Conservation (phyloP, 2,888 invertebrate genomes). For the Drosophila maculinotata region DNA sequence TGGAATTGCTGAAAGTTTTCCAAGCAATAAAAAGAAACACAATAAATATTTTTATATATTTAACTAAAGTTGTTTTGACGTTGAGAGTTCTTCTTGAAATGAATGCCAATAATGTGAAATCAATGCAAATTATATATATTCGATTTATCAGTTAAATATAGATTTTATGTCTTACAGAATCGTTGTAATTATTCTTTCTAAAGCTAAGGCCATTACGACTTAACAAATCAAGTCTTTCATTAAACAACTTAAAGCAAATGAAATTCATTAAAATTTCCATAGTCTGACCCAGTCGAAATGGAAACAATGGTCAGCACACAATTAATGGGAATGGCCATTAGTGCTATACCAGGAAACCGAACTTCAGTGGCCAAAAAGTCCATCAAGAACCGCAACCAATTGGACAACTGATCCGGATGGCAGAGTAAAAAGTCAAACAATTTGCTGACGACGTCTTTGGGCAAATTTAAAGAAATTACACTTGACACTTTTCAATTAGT, state of each 20-base stretch:
- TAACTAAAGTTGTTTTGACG: too few species aligned
- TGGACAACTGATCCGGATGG: slow-evolving; percentile 46
- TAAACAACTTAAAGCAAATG: slow-evolving; percentile 12
- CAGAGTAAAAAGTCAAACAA: slow-evolving; percentile 62
- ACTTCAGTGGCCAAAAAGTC: slow-evolving; percentile 5
- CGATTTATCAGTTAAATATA: too few species aligned
- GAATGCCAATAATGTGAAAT: too few species aligned
- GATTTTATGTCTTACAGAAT: too few species aligned
- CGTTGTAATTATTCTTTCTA: too few species aligned
- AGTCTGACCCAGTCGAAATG: not conserved
- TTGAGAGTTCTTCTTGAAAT: too few species aligned
- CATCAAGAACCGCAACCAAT: slow-evolving; percentile 3
- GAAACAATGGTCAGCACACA: slow-evolving; percentile 20
- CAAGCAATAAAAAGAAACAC: too few species aligned
- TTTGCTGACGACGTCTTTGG: slow-evolving; percentile 53
- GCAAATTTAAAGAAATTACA: slow-evolving; percentile 72
- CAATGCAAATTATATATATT: too few species aligned
- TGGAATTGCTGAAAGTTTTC: slow-evolving; percentile 4
- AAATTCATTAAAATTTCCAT: slow-evolving; percentile 24
- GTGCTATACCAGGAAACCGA: slow-evolving; percentile 16
- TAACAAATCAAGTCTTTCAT: not conserved
- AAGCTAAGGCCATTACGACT: too few species aligned
- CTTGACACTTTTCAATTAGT: slow-evolving; percentile 82
- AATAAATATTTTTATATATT: not conserved
- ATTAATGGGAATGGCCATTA: slow-evolving; percentile 55